These are phyloP conservation scores for Rhingia rostrata DNA, from an alignment of 2,888 invertebrate species.

Conservation along the genomic window DNA sequence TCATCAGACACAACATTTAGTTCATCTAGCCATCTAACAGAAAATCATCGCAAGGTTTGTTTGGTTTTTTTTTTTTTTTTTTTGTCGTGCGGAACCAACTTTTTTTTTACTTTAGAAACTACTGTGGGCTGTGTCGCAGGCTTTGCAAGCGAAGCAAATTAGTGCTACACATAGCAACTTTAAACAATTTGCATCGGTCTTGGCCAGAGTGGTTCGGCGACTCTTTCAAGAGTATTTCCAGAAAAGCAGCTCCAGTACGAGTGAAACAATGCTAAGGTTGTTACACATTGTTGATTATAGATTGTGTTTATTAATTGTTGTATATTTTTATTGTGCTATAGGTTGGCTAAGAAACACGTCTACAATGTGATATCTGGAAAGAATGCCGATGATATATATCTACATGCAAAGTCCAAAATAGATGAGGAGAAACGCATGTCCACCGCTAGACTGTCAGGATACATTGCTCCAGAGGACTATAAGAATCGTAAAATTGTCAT, in stretches of 20 bases:
- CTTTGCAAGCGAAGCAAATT: constrained; percentile 88
- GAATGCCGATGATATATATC: constrained; percentile 86
- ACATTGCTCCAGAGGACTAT: constrained; percentile 81
- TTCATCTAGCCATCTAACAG: constrained; percentile 77
- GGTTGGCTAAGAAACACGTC: constrained; percentile 87
- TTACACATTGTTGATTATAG: neutral
- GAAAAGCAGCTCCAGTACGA: constrained; percentile 88
- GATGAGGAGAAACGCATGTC: constrained; percentile 77
- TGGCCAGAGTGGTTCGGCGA: constrained; percentile 88
- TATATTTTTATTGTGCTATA: constrained; percentile 77
- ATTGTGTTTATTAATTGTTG: neutral
- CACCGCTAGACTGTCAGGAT: constrained; percentile 79
- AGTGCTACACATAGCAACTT: constrained; percentile 87
- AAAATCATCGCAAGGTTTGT: constrained; percentile 81
- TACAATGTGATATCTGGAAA: constrained; percentile 87
- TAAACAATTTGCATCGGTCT: constrained; percentile 87
- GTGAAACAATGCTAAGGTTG: constrained; percentile 89
- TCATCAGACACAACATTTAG: constrained; percentile 73
- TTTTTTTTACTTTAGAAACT: constrained; percentile 85
- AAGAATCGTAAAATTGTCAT: constrained; percentile 77
- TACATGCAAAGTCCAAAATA: constrained; percentile 79
- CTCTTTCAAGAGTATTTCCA: constrained; percentile 85
- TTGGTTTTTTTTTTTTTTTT: neutral
- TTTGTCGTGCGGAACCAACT: neutral
- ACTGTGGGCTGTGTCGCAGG: constrained; percentile 91